Percentiles rank a stretch among this genome's conserved stretches.
These are phyloP conservation scores for Alitta virens DNA, from an alignment of 2,888 invertebrate species.

Conservation along the genomic window DNA sequence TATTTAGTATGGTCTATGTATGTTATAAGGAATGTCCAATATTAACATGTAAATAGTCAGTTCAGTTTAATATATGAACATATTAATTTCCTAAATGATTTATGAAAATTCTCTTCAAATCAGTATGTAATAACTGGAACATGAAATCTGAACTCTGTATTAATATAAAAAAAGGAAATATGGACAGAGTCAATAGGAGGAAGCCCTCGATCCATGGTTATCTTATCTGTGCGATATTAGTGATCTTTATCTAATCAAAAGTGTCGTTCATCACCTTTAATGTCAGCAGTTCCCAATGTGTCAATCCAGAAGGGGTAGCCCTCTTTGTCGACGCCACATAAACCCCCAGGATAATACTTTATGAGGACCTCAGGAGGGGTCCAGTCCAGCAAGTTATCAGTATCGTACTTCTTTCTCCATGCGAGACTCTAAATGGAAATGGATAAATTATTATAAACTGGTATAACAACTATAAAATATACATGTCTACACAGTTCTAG, in stretches of 20 bases:
- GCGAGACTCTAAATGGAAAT: slow-evolving; percentile 36
- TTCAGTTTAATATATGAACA: no score
- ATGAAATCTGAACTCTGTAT: no score
- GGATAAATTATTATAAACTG: not conserved
- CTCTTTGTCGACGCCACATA: slow-evolving; percentile 78
- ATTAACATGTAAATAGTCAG: no score
- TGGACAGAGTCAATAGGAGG: no score
- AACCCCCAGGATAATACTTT: slow-evolving; percentile 76
- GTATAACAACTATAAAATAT: not conserved
- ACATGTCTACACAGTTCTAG: not conserved
- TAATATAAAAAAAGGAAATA: no score
- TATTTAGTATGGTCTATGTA: no score
- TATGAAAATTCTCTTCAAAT: not conserved
- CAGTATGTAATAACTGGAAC: not conserved
- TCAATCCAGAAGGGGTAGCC: slow-evolving; percentile 77
- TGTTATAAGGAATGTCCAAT: no score
- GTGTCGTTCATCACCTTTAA: slow-evolving; percentile 60
- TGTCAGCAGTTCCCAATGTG: slow-evolving; percentile 78
- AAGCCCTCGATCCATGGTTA: no score
- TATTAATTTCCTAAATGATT: not conserved
- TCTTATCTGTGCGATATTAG: no score
- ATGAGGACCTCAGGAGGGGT: slow-evolving; percentile 59
- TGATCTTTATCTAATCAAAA: no score
- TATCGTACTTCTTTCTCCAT: slow-evolving; percentile 47
- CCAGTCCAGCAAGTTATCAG: slow-evolving; percentile 48